Evolutionary conservation across 64 coral and sea anemone genomes (phyloP).

Genomic region (Platygyra sinensis): DNA sequence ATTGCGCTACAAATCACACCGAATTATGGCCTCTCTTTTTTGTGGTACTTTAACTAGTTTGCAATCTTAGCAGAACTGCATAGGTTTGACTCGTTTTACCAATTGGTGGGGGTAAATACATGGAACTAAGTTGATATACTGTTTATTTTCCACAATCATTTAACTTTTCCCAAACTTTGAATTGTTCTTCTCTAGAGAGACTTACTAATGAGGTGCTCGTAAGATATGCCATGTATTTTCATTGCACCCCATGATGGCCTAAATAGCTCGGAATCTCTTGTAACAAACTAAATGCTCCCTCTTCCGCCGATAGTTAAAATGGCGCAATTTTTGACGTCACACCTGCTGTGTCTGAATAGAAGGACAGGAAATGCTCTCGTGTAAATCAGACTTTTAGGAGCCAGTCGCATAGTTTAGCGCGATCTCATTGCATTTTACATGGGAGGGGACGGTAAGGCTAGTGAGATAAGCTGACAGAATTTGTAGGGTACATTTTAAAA

Average conservation of each 20-base stretch:
- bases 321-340: background rate
- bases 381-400: slow-evolving; percentile 12
- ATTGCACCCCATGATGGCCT: slow-evolving; percentile 2
- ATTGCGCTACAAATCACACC: too few species aligned
- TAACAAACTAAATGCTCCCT: background rate
- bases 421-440: background rate
- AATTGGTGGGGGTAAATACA: too few species aligned
- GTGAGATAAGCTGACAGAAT: background rate
- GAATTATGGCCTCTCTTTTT: too few species aligned
- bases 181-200: too few species aligned
- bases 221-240: background rate
- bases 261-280: background rate
- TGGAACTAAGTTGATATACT: too few species aligned
- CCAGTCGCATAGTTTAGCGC: background rate
- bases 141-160: too few species aligned
- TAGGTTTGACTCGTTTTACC: too few species aligned
- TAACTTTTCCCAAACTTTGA: too few species aligned
- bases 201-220: background rate
- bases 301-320: slow-evolving; percentile 9
- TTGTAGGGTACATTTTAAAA: too few species aligned
- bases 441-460: background rate
- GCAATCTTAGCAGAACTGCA: too few species aligned
- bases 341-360: slow-evolving; percentile 35
- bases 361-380: slow-evolving; percentile 14
- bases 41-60: too few species aligned